A percentile compares a stretch with the other conserved stretches of the same genome.
Evolutionary conservation across 2,113 vertebrate genomes (phyloP).

Genomic region (Excalfactoria chinensis): DNA sequence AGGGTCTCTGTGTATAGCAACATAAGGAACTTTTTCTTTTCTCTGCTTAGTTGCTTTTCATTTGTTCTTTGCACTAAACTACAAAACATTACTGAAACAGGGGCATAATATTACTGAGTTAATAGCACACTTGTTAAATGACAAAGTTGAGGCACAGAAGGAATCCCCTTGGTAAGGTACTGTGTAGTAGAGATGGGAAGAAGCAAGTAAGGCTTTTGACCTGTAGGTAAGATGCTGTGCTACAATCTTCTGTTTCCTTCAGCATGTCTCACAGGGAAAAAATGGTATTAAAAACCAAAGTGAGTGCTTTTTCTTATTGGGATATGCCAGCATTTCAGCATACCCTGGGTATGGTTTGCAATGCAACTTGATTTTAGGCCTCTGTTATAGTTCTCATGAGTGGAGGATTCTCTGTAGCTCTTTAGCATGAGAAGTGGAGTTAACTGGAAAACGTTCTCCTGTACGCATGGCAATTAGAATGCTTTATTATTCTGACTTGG

Average conservation of each 20-base stretch:
- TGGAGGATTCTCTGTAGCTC: neutral
- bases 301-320: neutral
- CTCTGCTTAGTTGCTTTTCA: neutral
- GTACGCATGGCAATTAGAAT: neutral
- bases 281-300: neutral
- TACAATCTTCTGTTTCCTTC: neutral
- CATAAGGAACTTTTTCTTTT: neutral
- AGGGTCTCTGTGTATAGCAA: neutral
- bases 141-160: neutral
- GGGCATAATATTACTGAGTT: neutral
- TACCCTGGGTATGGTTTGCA: neutral
- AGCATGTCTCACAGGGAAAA: neutral
- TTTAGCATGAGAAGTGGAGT: neutral
- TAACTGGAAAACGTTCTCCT: neutral
- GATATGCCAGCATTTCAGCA: neutral
- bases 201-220: neutral
- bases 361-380: neutral
- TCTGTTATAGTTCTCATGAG: neutral
- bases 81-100: neutral
- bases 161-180: neutral
- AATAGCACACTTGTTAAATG: neutral
- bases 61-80: neutral
- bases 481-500: neutral
- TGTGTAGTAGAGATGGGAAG: neutral
- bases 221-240: neutral